Evolutionary conservation across 2,888 invertebrate genomes (phyloP).

Genomic region (Axea sp.): DNA sequence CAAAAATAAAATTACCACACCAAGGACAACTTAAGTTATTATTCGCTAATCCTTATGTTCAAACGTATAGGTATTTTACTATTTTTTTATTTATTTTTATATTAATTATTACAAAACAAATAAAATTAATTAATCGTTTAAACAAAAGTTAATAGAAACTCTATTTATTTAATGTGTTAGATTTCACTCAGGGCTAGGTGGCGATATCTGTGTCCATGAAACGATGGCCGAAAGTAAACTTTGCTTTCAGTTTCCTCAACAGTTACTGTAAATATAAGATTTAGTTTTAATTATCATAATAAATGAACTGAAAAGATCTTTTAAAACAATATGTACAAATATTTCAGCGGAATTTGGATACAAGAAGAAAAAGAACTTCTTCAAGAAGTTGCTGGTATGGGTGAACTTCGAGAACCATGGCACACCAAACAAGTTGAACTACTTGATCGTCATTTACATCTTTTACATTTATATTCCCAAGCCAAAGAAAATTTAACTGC

Average conservation of each 20-base stretch:
- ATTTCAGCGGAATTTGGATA: constrained; percentile 90
- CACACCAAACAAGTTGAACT: constrained; percentile 89
- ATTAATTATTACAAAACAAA: too few relatives aligned
- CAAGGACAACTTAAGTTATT: constrained; percentile 87
- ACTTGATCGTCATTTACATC: constrained; percentile 89
- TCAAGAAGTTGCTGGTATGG: constrained; percentile 93
- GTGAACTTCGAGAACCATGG: constrained; percentile 92
- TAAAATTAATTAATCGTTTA: too few relatives aligned
- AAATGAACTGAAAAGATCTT: too few relatives aligned
- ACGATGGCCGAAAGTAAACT: constrained; percentile 94
- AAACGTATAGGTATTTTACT: constrained; percentile 78
- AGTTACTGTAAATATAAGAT: constrained; percentile 86
- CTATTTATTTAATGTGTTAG: constrained; percentile 81
- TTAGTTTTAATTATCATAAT: constrained; percentile 2
- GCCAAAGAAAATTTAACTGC: constrained; percentile 88
- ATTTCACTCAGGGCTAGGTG: constrained; percentile 94
- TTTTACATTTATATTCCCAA: constrained; percentile 92
- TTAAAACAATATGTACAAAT: too few relatives aligned
- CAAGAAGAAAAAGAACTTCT: constrained; percentile 93
- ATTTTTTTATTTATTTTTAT: not conserved
- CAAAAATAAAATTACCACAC: constrained; percentile 90
- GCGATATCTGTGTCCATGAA: constrained; percentile 95
- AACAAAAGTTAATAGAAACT: too few relatives aligned
- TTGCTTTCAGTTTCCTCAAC: constrained; percentile 91
- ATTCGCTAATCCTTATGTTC: constrained; percentile 86